phyloP scores from a whole-genome alignment of 2,888 invertebrate species.

The Nebria salina region DNA sequence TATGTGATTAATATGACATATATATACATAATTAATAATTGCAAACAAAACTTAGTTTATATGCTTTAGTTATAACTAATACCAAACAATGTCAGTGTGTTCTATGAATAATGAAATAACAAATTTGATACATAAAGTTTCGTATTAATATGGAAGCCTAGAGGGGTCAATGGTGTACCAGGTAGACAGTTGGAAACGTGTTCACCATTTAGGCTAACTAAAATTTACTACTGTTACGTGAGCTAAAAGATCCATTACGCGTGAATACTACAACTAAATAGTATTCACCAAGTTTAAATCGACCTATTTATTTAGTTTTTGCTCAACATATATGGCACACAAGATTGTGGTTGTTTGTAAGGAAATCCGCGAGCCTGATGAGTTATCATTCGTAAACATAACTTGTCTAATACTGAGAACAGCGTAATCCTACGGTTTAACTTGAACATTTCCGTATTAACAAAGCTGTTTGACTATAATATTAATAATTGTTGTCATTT shows the following conservation, averaged over 20 bases:
- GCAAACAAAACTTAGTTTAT: not conserved
- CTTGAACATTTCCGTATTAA: not conserved
- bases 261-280: not conserved
- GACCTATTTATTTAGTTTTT: not conserved
- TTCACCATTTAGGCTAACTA: not conserved
- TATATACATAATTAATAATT: not conserved
- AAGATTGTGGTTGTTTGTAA: not conserved
- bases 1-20: not conserved
- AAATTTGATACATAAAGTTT: conserved; percentile 1
- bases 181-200: not conserved
- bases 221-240: conserved; percentile 1
- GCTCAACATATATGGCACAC: not conserved
- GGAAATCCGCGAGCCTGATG: not conserved
- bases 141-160: not conserved
- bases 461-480: not conserved
- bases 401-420: not conserved
- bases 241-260: not conserved
- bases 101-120: not conserved
- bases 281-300: not conserved
- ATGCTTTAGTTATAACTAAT: not conserved
- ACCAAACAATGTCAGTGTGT: not conserved
- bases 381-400: not conserved
- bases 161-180: not conserved
- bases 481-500: conserved; percentile 1
- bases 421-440: not conserved